Conservation (phyloP, 2,888 invertebrate genomes). For the Caradrina clavipalpis region DNA sequence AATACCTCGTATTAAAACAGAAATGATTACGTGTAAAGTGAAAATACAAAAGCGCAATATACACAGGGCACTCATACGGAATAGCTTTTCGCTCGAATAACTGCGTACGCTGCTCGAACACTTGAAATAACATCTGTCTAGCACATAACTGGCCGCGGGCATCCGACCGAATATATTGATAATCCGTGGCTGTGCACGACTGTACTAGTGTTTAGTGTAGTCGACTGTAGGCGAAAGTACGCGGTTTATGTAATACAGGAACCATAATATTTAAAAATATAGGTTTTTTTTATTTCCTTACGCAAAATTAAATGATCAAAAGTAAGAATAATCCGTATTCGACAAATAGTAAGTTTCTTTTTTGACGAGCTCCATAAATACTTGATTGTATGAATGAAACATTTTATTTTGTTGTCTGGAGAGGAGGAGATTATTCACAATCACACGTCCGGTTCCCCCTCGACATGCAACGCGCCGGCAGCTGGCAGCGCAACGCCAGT, state of each 20-base stretch:
- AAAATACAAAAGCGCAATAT: constrained; percentile 60
- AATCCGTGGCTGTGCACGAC: constrained; percentile 60
- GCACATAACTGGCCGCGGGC: constrained; percentile 75
- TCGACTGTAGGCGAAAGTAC: background rate
- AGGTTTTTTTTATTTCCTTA: background rate
- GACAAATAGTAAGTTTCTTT: background rate
- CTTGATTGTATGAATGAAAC: constrained; percentile 50
- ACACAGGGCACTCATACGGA: constrained; percentile 49
- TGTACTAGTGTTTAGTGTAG: constrained; percentile 13
- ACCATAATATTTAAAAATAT: background rate
- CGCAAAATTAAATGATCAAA: too few relatives aligned
- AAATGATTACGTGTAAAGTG: constrained; percentile 46
- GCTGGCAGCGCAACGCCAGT: constrained; percentile 66
- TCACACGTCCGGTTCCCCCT: constrained; percentile 15
- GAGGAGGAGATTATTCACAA: constrained; percentile 34
- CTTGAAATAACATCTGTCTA: constrained; percentile 80
- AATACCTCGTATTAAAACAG: constrained; percentile 12
- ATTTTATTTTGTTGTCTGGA: constrained; percentile 21
- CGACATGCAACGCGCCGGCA: constrained; percentile 36
- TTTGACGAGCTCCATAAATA: constrained; percentile 23
- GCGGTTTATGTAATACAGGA: background rate
- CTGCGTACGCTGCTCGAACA: constrained; percentile 71
- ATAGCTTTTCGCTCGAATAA: constrained; percentile 75
- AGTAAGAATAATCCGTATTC: too few relatives aligned
- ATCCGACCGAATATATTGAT: constrained; percentile 81